Evolutionary conservation across 2,113 vertebrate species (phyloP), one percentile per base, ranked within the genome.

Genomic region (Pycnonotus jocosus): DNA sequence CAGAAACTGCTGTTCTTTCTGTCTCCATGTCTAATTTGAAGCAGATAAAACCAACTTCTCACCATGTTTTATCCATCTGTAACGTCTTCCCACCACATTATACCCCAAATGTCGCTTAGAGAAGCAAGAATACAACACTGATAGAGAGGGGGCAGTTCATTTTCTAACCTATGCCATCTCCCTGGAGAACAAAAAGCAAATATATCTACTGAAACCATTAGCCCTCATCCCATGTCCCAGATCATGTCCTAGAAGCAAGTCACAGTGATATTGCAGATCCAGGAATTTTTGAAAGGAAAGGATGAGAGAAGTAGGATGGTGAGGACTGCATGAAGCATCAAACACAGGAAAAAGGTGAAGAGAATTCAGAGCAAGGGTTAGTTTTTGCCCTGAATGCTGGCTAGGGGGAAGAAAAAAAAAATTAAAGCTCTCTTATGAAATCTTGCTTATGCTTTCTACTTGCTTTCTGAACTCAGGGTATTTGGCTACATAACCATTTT

Each of bases 1-100:
- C 71, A 95, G 88, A 83, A 86, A 93, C 10, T 78, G 76, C 80
- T 93, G 90, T 86, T 51, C 48, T 81, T 83, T 86, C 68, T 88
- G 53, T 88, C 56, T 58, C 64, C 23, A 11, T 71, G 72, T 78
- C 72, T 86, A 81, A 78, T 79, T 92, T 57, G n/a, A 90, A 47
- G 71, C 83, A 93, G 93, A 95, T 86, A 90, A 94, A 90, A 90
- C 54, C 65, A 64, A 23, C 27, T 65, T 88, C 92, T 91, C 92
- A 58, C 80, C 35, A 45, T 20, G 76, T 20, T 71, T 88, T 91
- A 48, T 74, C 82, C 76, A 40, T 90, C 79, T 93, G 60, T 71
- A 71, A 38, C 40, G 47, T 92, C 72, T 78, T 96, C 72, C 65
- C 64, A 93, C 77, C 60, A 79, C 82, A 72, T 94, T 83, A 84